Conservation (phyloP, 2,113 vertebrate species). For the Phylloscopus trochilus region DNA sequence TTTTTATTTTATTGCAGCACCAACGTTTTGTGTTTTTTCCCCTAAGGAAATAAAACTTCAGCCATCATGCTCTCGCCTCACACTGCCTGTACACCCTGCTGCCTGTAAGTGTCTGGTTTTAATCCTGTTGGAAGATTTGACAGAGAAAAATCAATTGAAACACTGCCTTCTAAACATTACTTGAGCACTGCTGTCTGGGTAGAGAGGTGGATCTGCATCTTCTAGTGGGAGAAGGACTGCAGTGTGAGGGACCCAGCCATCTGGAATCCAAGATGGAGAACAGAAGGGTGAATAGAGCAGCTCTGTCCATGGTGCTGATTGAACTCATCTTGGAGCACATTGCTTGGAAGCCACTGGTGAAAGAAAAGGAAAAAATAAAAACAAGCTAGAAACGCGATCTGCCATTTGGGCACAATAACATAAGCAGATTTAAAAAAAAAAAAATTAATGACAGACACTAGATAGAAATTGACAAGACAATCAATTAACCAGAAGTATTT, state of each 20-base stretch:
- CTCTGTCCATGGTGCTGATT: background rate
- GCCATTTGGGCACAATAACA: background rate
- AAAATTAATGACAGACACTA: background rate
- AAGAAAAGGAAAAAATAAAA: accelerated
- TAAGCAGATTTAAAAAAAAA: background rate
- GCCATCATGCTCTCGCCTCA: background rate
- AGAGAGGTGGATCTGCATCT: background rate
- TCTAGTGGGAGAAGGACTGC: too few species aligned
- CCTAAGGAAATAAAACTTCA: background rate
- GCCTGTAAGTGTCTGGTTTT: background rate
- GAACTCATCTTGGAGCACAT: accelerated
- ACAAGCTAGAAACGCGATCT: background rate
- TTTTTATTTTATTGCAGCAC: background rate
- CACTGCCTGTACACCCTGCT: background rate
- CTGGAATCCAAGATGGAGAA: accelerated
- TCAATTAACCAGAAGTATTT: background rate
- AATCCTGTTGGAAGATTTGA: background rate
- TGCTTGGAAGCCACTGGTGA: accelerated
- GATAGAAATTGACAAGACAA: background rate
- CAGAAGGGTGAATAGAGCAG: accelerated
- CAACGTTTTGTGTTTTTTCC: background rate
- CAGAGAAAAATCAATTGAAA: background rate
- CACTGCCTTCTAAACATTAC: background rate
- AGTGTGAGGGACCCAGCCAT: accelerated
- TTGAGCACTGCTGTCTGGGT: background rate